Base-by-base conservation (phyloP, 2,797 vertebrate species). In the Thamnophis elegans region DNA sequence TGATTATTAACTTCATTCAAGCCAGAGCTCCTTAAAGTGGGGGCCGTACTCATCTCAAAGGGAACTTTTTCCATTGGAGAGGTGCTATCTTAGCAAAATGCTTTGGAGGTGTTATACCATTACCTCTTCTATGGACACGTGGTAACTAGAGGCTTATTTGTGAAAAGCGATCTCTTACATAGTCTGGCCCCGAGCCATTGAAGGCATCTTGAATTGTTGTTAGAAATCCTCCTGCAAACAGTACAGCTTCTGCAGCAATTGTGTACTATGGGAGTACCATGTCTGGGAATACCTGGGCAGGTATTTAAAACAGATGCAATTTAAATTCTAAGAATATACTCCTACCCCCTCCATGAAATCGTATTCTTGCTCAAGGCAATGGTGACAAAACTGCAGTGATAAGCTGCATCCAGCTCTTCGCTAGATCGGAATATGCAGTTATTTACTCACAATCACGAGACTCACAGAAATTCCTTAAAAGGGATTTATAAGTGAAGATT, bases 371-470 rank as follows among this genome's bases (percentile, higher is more conserved):
- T 51, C 28, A 53, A 25, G 6, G 16, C 58, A 20, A 82, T 28
- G 13, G 5, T 58, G 54, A 47, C 2, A 58, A 16, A 36, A 26
- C n/a, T 32, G 20, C 12, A 53, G 10, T 42, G n/a, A 68, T n/a
- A 32, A 88, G 8, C 56, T 62, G 59, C 56, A 54, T 85, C 47
- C 78, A 5, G 18, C 4, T 6, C 14, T 26, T 55, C 47, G 25
- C 25, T 51, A 56, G 12, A 86, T 28, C 0, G 9, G 73, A 4
- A 68, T 3, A 7, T 68, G 16, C 22, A 86, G 88, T 36, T 88
- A 91, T 62, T 88, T 25, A n/a, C 90, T 55, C 42, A 89, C 78
- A 92, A 88, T 86, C 53, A 85, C 16, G 85, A 87, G 87, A 54
- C 32, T 88, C 51, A 62, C 13, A 28, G 92, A 22, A 53, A 18